A percentile compares a stretch with the other conserved stretches of the same genome.
phyloP scores from a whole-genome alignment of 2,113 vertebrate species.

The Mustela nigripes region DNA sequence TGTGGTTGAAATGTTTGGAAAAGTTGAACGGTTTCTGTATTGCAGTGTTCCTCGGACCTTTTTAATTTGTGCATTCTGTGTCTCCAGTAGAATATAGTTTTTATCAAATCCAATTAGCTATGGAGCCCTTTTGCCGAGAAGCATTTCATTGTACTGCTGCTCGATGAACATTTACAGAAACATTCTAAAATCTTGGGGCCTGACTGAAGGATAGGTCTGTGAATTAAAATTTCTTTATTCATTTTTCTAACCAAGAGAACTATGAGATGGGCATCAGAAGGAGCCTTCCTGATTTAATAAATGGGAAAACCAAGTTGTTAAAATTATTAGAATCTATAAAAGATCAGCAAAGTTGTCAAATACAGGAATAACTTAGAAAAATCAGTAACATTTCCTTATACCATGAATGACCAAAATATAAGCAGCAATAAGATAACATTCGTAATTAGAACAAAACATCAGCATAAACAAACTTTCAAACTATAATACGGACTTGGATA shows the following conservation, averaged over 20 bases:
- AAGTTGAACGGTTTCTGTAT: background rate
- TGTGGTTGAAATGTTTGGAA: background rate
- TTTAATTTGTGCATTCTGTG: background rate
- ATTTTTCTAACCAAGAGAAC: background rate
- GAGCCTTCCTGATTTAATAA: background rate
- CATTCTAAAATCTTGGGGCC: background rate
- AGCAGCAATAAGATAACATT: background rate
- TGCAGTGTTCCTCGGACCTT: background rate
- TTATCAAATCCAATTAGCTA: background rate
- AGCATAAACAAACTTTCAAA: background rate
- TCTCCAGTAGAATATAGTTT: background rate
- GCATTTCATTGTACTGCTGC: background rate
- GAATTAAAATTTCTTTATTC: background rate
- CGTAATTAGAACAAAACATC: background rate
- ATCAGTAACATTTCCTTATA: background rate
- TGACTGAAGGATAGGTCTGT: background rate
- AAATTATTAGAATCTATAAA: background rate
- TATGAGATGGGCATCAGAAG: constrained; percentile 23
- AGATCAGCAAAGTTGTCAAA: background rate
- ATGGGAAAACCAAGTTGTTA: background rate
- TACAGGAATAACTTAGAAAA: background rate
- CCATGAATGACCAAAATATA: background rate
- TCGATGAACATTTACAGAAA: background rate
- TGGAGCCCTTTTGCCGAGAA: background rate
- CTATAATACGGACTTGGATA: background rate